Evolutionary conservation across 2,888 invertebrate genomes (phyloP), one percentile per base, ranked within the genome.

Genomic region (Athalia cordata): DNA sequence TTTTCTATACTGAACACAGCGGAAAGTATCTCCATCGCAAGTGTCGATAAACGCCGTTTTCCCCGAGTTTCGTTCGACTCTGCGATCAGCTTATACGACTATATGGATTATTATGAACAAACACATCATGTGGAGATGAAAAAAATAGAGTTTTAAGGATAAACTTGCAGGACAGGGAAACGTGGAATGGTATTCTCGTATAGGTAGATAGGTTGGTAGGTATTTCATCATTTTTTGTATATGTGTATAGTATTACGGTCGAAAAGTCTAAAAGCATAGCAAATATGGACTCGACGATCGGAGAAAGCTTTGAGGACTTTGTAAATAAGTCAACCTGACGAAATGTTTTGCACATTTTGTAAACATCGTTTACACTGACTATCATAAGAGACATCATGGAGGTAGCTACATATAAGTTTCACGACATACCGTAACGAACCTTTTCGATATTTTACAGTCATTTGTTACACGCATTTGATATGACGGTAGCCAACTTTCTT

Each of bases 31-130:
- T 50, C 43, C 11, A 29, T 29, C 29, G 29, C 29, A 55, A 68
- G 55, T 55, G 52, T 68, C 68, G 52, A 68, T 68, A 68, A 68
- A 68, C 43, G 68, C 29, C 68, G 55, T 55, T 68, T 68, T 55
- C 68, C 29, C 5, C 45, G 55, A 47, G 29, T 29, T 55, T 68
- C n/a, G 11, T 8, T 3, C 49, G 66, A 29, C 29, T 29, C 29
- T 29, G 29, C 29, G 29, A 29, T 29, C 29, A 29, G 29, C 29
- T 29, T 66, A 66, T 49, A 66, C 49, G 66, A 66, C 68, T 29
- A 29, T 29, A 29, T 2, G 29, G 29, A 29, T 29, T 55, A 68
- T 68, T 68, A 68, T 68, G 9, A 68, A 68, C 68, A 55, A 55
- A 68, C 55, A 68, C 55, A 55, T 68, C 15, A 29, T 55, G 55